Evolutionary conservation across 2,888 invertebrate species (phyloP).

Genomic region (Anarsia innoxiella): DNA sequence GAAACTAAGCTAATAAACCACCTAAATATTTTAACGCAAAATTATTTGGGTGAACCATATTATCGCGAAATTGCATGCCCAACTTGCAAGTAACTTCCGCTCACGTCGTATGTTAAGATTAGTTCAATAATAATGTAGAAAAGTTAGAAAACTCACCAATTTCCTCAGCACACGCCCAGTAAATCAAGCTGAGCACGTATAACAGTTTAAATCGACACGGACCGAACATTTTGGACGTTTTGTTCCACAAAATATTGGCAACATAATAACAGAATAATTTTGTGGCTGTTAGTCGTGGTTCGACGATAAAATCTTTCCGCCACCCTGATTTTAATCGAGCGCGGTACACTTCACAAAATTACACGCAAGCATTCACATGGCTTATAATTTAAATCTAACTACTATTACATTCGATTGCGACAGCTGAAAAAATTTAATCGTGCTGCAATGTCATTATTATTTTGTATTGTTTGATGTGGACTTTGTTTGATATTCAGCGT

Average conservation of each 20-base stretch:
- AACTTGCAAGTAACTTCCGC: no score
- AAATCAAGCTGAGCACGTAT: conserved; percentile 18
- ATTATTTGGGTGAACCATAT: no score
- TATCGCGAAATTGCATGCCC: no score
- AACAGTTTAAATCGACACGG: conserved; percentile 20
- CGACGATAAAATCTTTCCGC: conserved; percentile 29
- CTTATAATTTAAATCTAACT: neutral
- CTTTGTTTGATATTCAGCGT: no score
- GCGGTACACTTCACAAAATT: conserved; percentile 5
- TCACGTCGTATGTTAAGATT: no score
- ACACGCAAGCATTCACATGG: neutral
- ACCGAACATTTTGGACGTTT: conserved; percentile 26
- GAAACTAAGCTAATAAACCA: no score
- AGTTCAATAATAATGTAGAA: no score
- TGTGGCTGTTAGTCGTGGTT: conserved; percentile 13
- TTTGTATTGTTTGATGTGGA: no score
- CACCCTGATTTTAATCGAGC: conserved; percentile 18
- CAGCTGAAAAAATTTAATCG: no score
- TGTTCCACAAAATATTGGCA: conserved; percentile 19
- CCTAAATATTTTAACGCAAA: no score
- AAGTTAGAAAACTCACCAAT: conserved; percentile 31
- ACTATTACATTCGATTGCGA: no score
- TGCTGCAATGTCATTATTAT: no score
- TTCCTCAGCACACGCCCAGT: conserved; percentile 19
- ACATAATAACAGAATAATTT: conserved; percentile 28